Base-by-base conservation (phyloP, 2,797 vertebrate genomes). In the Ambastaia sidthimunki region DNA sequence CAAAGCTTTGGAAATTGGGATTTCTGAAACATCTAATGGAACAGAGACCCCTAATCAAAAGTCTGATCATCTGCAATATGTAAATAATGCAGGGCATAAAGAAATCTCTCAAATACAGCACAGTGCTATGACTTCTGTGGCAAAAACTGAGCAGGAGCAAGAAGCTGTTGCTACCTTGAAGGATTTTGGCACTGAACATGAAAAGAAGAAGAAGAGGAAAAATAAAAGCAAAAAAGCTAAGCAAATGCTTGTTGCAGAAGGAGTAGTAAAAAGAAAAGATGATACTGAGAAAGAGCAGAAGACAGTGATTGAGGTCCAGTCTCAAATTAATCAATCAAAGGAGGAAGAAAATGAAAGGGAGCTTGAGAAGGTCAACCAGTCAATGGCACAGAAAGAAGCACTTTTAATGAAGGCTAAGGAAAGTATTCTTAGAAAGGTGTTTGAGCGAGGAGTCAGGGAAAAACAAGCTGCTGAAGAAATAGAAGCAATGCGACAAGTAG, bases 361-460 rank as follows among this genome's bases (percentile, higher is more conserved):
- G 13, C 82, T 85, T 80, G 85, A 86, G 31, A 92, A 89, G 59
- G 87, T 85, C 3, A 18, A 63, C 71, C 80, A 91, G 47, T 83
- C 85, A 21, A 88, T 89, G 0, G 60, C 85, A 0, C 87, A 92
- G 79, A 94, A 93, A 76, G 92, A 92, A 28, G 89, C 89, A 0
- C 82, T 95, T 84, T 72, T 93, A 10, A 83, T 90, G 82, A 95
- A 94, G 86, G 93, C 93, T 23, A 93, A 92, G 81, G 91, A 94
- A 76, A 93, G 92, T 44, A 92, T 94, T 69, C 87, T 92, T 7
- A 93, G 90, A 80, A 94, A 95, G 83, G 93, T 93, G 57, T 94
- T 93, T 88, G 90, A 94, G 76, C 90, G 87, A 70, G 91, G 89
- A 23, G 90, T 93, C 66, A 93, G 89, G 44, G 91, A 93, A 66